Base-by-base conservation (phyloP, 1,140 invertebrate species). In the Scaptomyza graminum region DNA sequence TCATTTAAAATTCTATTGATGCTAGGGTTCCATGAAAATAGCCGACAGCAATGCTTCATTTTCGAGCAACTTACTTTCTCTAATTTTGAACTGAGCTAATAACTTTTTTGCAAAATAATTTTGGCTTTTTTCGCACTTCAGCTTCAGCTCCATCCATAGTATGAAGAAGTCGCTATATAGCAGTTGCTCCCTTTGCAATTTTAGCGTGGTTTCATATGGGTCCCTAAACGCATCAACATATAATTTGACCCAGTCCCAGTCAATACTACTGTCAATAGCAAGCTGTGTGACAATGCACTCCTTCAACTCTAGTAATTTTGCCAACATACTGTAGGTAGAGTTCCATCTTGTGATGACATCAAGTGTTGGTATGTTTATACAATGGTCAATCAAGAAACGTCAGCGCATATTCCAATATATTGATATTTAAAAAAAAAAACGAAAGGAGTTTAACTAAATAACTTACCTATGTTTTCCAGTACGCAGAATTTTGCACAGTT, bases 71-170 rank as follows among this genome's bases (percentile, higher is more conserved):
- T 61, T 18, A 12, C 31, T 7, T 37, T 61, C 44, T 2, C 57
- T 5, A 18, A 16, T 37, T 50, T 50, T 50, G 18, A 61, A 8
- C 5, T 61, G 9, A 1, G 3, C 25, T 49, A 49, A 61, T 50
- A 49, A 37, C 39, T 39, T 49, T 18, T 47, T 49, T 8, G 31
- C 7, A 3, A 61, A 16, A 9, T 13, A 37, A 12, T 61, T 50
- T 34, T 18, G 2, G 11, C 44, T 37, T 49, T 61, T 49, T 49
- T 50, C 31, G 15, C 57, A 61, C 0, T 61, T 16, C 3, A 37
- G 44, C 15, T 37, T 61, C 1, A 61, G 46, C 31, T 61, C 57
- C 44, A 61, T 47, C 57, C 57, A 61, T 22, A 61, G 6, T 11
- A 49, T 61, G 11, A 61, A 61, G 12, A 61, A 61, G 3, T 61